Evolutionary conservation across 2,113 vertebrate species (phyloP).

Genomic region (Polyodon spathula): DNA sequence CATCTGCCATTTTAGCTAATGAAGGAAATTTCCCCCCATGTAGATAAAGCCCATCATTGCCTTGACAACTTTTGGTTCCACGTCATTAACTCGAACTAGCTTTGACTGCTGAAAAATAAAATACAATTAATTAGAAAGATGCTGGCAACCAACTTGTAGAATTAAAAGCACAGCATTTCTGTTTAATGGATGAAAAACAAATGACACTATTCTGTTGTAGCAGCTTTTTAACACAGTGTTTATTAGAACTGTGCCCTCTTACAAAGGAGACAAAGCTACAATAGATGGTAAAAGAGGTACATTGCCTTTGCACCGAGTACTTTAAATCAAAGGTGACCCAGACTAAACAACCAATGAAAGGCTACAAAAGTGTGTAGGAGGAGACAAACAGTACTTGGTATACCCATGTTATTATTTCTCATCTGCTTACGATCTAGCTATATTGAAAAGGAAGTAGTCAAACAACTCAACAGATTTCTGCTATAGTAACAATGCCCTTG

Average conservation of each 20-base stretch:
- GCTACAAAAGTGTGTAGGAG: too few species aligned
- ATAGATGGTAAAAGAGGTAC: too few species aligned
- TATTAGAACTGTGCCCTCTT: slow-evolving; percentile 55
- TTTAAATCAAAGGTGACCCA: too few species aligned
- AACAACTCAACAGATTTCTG: too few species aligned
- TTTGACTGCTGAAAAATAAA: slow-evolving; percentile 61
- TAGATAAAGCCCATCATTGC: slow-evolving; percentile 63
- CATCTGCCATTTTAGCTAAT: slow-evolving; percentile 68
- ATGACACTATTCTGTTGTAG: slow-evolving; percentile 55
- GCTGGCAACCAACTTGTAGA: slow-evolving; percentile 67
- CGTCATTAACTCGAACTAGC: slow-evolving; percentile 69
- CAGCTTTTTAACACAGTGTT: slow-evolving; percentile 33
- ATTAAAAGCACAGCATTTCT: slow-evolving; percentile 69
- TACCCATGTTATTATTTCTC: too few species aligned
- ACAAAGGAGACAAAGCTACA: slow-evolving; percentile 41
- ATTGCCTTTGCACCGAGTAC: too few species aligned
- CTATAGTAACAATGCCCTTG: too few species aligned
- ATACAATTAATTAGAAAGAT: slow-evolving; percentile 69
- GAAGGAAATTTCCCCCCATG: slow-evolving; percentile 50
- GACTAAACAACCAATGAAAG: too few species aligned
- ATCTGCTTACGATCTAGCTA: too few species aligned
- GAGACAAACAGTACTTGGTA: too few species aligned
- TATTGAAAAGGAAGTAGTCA: too few species aligned
- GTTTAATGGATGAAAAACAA: slow-evolving; percentile 69
- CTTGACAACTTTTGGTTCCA: slow-evolving; percentile 60